Base-by-base conservation (phyloP, 2,888 invertebrate species). In the Phaedon cochleariae region DNA sequence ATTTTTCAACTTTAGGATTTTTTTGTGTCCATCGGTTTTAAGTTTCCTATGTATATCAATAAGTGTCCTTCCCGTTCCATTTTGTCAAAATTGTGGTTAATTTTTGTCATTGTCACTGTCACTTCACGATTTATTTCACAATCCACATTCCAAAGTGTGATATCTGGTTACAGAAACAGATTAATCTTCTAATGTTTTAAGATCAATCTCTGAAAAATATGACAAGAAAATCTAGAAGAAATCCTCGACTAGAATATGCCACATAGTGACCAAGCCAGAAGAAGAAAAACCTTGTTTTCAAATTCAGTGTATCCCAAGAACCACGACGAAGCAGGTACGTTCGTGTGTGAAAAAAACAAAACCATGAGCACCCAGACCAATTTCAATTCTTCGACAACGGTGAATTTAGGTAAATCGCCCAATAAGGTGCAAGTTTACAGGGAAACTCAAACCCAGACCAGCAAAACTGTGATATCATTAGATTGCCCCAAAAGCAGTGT, bases 391-490 rank as follows among this genome's bases (percentile, higher is more conserved):
- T 53, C 59, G 20, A 65, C 66, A 1, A 41, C 57, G 15, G 17
- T 68, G 15, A 60, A 63, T 55, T 51, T 60, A 21, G 46, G 52
- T 12, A 34, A 21, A 26, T 18, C 54, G 12, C 37, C 58, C 29
- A 64, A 54, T 18, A 60, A 71, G 67, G 59, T 69, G 58, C 45
- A 72, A 26, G 54, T 74, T 61, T 64, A 64, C 67, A 67, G 68
- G 64, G 69, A 73, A 70, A 68, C 60, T 58, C 59, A 80, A 66
- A 88, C 88, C 7, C 88, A 88, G 80, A 88, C 88, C 0, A 88
- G 88, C 71, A 87, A 86, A 81, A 88, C 88, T 1, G 85, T 87
- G 51, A 78, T 88, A 41, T 83, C 87, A 72, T 74, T 87, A 58
- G 86, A 5, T 45, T 15, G 17, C 1, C 81, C 84, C 60, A 49